Evolutionary conservation across 2,113 vertebrate species (phyloP).

Genomic region (Xenopus laevis): DNA sequence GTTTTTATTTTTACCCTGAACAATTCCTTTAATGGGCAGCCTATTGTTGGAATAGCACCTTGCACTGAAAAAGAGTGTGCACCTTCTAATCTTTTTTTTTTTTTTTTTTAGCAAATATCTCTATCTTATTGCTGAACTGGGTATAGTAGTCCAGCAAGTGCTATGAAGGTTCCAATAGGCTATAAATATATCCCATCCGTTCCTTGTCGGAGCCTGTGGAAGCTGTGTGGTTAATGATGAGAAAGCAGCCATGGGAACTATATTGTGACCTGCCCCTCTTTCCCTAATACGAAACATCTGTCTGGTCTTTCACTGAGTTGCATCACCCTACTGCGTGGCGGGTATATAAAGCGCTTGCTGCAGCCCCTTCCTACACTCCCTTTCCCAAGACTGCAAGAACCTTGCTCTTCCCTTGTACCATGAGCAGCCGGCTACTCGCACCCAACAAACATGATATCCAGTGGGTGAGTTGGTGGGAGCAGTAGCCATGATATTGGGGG

Average conservation of each 20-base stretch:
- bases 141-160: too few relatives aligned
- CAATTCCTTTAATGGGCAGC: too few relatives aligned
- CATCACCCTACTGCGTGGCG: conserved; percentile 25
- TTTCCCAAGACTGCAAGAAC: conserved; percentile 1
- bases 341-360: conserved; percentile 8
- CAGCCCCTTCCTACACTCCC: background rate
- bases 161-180: too few relatives aligned
- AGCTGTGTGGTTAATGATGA: conserved; percentile 7
- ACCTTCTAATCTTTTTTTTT: too few relatives aligned
- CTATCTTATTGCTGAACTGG: background rate
- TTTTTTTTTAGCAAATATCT: too few relatives aligned
- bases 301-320: conserved; percentile 17
- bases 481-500: background rate
- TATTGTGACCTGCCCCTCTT: background rate
- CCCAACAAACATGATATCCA: conserved; percentile 24
- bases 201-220: too few relatives aligned
- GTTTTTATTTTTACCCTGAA: too few relatives aligned
- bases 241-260: conserved; percentile 19
- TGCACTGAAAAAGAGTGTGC: too few relatives aligned
- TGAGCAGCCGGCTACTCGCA: conserved; percentile 17
- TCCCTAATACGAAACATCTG: conserved; percentile 19
- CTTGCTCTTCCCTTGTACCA: conserved; percentile 17
- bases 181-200: too few relatives aligned
- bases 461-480: conserved; percentile 19
- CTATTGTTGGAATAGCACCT: too few relatives aligned